Conservation (phyloP, 2,797 vertebrate genomes). For the Ataeniobius toweri region DNA sequence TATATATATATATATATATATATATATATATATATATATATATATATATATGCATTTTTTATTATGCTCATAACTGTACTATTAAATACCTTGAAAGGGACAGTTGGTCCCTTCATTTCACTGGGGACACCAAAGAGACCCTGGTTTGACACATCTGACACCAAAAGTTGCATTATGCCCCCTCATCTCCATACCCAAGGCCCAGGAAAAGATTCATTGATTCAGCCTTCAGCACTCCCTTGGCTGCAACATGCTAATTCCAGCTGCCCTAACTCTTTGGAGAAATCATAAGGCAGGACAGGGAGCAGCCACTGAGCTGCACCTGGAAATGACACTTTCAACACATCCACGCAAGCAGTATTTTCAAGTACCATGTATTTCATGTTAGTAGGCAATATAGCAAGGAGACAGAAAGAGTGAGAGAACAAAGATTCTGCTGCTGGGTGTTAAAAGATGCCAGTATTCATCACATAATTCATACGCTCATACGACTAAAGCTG, state of each 20-base stretch:
- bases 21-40: no score
- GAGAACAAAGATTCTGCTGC: constrained; percentile 13
- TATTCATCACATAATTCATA: constrained; percentile 50
- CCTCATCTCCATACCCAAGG: constrained; percentile 73
- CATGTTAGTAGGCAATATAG: constrained; percentile 12
- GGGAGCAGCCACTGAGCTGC: constrained; percentile 46
- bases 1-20: no score
- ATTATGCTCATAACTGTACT: background rate
- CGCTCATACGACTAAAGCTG: constrained; percentile 43
- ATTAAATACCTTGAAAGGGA: constrained; percentile 57
- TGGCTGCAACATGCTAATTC: constrained; percentile 76
- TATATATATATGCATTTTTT: background rate
- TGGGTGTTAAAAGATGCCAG: constrained; percentile 16
- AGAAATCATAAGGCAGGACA: constrained; percentile 74
- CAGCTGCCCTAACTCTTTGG: constrained; percentile 68
- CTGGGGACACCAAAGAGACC: constrained; percentile 54
- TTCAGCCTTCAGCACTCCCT: constrained; percentile 80
- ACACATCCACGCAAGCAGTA: constrained; percentile 38
- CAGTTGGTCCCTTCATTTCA: constrained; percentile 42
- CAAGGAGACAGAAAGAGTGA: background rate
- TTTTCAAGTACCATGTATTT: constrained; percentile 13
- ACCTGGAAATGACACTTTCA: constrained; percentile 60
- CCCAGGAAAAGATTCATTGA: constrained; percentile 81
- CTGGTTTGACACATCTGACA: constrained; percentile 69
- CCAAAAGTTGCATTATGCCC: constrained; percentile 71